These are phyloP conservation scores for Manis crassicaudata DNA, from an alignment of 2,797 vertebrate genomes.

Conservation along the genomic window DNA sequence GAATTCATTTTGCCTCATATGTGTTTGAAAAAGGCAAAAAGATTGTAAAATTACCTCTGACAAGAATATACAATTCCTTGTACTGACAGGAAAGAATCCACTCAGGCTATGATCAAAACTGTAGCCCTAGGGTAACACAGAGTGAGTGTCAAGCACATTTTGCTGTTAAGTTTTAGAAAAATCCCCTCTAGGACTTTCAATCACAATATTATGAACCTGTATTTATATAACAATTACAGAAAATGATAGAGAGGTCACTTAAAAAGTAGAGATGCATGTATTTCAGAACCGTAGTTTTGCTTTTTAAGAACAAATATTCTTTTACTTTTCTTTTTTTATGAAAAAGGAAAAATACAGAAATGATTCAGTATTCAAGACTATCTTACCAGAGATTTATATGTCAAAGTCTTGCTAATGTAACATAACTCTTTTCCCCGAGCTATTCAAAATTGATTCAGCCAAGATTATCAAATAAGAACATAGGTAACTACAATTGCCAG, in stretches of 20 bases:
- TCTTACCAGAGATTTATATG: not conserved
- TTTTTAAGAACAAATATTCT: slow-evolving; percentile 41
- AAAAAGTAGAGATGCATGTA: not conserved
- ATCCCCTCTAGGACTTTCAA: slow-evolving; percentile 77
- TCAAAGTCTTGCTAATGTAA: not conserved
- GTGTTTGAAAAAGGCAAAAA: slow-evolving; percentile 68
- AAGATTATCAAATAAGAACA: not conserved
- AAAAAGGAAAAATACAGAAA: not conserved
- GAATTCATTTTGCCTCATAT: slow-evolving; percentile 58
- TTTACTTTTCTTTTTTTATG: slow-evolving; percentile 49
- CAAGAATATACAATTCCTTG: slow-evolving; percentile 78
- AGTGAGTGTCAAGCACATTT: slow-evolving; percentile 85
- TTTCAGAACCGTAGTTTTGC: slow-evolving; percentile 50
- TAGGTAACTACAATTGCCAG: not conserved
- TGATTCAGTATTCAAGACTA: slow-evolving; percentile 5
- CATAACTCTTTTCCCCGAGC: not conserved
- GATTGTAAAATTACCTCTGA: slow-evolving; percentile 71
- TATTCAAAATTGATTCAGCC: not conserved
- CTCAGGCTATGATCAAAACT: slow-evolving; percentile 83
- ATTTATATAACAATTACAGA: slow-evolving; percentile 74
- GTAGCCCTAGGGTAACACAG: slow-evolving; percentile 85
- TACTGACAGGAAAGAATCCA: slow-evolving; percentile 83
- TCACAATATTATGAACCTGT: slow-evolving; percentile 76
- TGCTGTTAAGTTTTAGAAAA: slow-evolving; percentile 81
- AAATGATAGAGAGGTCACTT: slow-evolving; percentile 43